Conservation (phyloP, 2,113 vertebrate species). For the Falcunculus frontatus region DNA sequence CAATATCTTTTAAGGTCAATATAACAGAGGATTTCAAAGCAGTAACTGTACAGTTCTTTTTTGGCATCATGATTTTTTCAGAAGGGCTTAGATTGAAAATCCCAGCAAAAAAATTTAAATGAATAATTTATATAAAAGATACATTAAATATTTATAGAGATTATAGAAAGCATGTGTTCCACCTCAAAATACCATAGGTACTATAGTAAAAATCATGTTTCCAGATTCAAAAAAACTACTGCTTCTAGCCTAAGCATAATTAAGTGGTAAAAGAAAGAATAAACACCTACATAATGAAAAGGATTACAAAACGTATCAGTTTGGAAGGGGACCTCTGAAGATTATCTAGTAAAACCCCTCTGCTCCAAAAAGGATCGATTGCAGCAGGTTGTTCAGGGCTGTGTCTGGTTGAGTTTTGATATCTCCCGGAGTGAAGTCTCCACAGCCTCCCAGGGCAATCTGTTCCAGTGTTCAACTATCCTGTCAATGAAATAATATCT, state of each 20-base stretch:
- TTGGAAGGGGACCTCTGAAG: not conserved
- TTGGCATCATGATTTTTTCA: not conserved
- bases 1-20: not conserved
- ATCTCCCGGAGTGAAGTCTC: not conserved
- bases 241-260: not conserved
- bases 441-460: not conserved
- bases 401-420: not conserved
- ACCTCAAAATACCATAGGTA: not conserved
- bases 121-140: not conserved
- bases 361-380: not conserved
- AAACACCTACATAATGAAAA: not conserved
- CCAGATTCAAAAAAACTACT: not conserved
- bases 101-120: not conserved
- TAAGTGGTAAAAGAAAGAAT: not conserved
- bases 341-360: not conserved
- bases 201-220: not conserved
- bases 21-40: not conserved
- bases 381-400: not conserved
- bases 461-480: not conserved
- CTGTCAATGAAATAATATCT: not conserved
- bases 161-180: not conserved
- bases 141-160: not conserved
- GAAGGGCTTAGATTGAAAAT: not conserved
- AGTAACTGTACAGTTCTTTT: not conserved
- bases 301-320: not conserved